A percentile compares a stretch with the other conserved stretches of the same genome.
Evolutionary conservation across 2,888 invertebrate genomes (phyloP).

Genomic region (Ornithoptera alexandrae): DNA sequence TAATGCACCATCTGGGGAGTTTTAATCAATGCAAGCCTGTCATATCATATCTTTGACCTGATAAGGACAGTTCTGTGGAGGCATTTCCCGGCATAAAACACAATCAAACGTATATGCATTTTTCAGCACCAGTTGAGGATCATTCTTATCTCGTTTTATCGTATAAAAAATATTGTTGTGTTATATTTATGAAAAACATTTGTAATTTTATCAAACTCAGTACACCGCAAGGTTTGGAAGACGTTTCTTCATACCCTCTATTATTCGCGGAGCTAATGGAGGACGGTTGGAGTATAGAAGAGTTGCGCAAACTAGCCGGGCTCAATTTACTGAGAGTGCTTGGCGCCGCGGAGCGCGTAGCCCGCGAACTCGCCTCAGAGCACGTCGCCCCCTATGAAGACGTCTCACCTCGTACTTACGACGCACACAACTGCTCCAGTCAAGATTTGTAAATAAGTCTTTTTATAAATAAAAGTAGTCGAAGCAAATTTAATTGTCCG

Average conservation of each 20-base stretch:
- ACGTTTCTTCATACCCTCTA: constrained; percentile 88
- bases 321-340: constrained; percentile 87
- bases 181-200: not conserved
- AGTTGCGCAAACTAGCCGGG: constrained; percentile 88
- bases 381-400: constrained; percentile 88
- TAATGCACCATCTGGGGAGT: too few species aligned
- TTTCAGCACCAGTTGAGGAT: too few species aligned
- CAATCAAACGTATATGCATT: too few species aligned
- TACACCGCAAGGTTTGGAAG: constrained; percentile 89
- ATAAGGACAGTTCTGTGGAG: too few species aligned
- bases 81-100: too few species aligned
- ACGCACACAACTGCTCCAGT: constrained; percentile 83
- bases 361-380: constrained; percentile 84
- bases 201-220: constrained; percentile 61
- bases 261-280: constrained; percentile 88
- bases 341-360: constrained; percentile 85
- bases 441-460: constrained; percentile 70
- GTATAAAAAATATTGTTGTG: not conserved
- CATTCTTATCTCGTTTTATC: not conserved
- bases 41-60: too few species aligned
- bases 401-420: constrained; percentile 79
- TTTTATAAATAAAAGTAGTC: constrained; percentile 20
- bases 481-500: constrained; percentile 28
- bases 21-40: too few species aligned
- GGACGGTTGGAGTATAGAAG: constrained; percentile 89